Conservation (phyloP, 1,140 invertebrate species). For the Brachionus calyciflorus region DNA sequence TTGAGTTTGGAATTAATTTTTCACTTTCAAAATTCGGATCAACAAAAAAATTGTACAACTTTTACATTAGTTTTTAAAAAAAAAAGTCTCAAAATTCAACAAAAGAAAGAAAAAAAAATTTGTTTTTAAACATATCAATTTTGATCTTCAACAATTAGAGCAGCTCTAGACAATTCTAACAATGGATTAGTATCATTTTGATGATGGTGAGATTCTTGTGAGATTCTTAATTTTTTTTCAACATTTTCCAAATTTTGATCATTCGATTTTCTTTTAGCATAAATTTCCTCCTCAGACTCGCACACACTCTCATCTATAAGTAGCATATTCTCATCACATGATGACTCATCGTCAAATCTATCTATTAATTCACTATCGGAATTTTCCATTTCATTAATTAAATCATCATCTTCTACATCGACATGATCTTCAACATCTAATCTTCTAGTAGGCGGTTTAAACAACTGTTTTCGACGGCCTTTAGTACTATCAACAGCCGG, state of each 20-base stretch:
- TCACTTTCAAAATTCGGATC: slow-evolving; percentile 1
- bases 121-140: too few relatives aligned
- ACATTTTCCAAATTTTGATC: neutral
- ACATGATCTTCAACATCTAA: neutral
- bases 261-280: neutral
- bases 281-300: neutral
- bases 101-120: neutral
- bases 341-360: neutral
- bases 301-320: slow-evolving; percentile 14
- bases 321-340: neutral
- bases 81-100: neutral
- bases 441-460: neutral
- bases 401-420: neutral
- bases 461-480: slow-evolving; percentile 26
- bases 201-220: slow-evolving; percentile 10
- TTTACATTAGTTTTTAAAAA: slow-evolving; percentile 1
- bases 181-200: slow-evolving; percentile 3
- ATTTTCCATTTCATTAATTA: neutral
- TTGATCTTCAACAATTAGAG: slow-evolving; percentile 3
- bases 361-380: neutral
- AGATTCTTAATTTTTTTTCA: slow-evolving; percentile 8
- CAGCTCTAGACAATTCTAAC: neutral
- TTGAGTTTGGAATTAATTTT: too few relatives aligned
- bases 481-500: neutral
- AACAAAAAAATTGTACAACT: slow-evolving; percentile 26